Percentiles rank a stretch among this genome's conserved stretches.
phyloP scores from a whole-genome alignment of 2,113 vertebrate genomes.

The Ailurus styani region DNA sequence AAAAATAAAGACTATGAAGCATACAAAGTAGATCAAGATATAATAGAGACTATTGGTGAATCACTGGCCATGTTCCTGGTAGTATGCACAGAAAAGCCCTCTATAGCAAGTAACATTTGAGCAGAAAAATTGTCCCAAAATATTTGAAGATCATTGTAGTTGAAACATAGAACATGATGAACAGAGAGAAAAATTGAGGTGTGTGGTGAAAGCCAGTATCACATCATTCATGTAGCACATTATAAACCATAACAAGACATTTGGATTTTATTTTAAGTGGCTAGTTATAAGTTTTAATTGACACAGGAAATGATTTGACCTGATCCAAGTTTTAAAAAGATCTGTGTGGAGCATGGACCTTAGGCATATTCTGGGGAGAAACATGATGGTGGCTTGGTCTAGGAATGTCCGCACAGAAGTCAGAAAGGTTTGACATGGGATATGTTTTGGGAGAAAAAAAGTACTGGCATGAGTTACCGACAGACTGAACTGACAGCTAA shows the following conservation, averaged over 20 bases:
- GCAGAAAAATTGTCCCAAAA: not conserved
- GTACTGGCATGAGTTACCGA: not conserved
- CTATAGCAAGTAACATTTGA: not conserved
- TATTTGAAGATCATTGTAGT: not conserved
- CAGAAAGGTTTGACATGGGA: not conserved
- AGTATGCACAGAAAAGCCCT: accelerated
- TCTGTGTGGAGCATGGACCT: not conserved
- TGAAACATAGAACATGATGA: not conserved
- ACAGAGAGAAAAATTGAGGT: not conserved
- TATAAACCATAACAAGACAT: not conserved
- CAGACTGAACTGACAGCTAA: accelerated
- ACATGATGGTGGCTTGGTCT: not conserved
- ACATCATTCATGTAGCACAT: too few species aligned
- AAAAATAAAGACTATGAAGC: not conserved
- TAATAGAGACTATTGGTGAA: not conserved
- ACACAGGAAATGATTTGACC: not conserved
- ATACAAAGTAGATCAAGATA: not conserved
- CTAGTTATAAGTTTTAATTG: not conserved
- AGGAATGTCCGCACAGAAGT: accelerated
- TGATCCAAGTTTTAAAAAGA: not conserved
- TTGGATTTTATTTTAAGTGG: not conserved
- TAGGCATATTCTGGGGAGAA: too few species aligned
- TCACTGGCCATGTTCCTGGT: not conserved
- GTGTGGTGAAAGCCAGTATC: not conserved
- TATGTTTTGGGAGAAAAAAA: not conserved